A percentile compares a stretch with the other conserved stretches of the same genome.
phyloP scores from a whole-genome alignment of 2,888 invertebrate species.

The Phengaris arion region DNA sequence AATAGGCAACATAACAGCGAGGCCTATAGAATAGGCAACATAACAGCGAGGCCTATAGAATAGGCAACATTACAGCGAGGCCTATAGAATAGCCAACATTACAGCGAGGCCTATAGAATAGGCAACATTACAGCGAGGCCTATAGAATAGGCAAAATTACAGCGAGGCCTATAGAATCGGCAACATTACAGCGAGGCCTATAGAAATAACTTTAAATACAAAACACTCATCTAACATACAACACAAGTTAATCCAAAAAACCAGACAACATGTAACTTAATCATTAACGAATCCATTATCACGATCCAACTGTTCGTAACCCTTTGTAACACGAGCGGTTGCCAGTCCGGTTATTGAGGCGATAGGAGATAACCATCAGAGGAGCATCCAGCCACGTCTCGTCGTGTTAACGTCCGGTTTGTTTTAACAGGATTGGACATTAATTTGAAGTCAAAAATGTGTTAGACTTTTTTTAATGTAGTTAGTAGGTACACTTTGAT shows the following conservation, averaged over 20 bases:
- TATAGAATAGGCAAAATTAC: no score
- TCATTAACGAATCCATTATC: not conserved
- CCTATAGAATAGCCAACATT: no score
- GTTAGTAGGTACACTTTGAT: not conserved
- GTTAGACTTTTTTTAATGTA: not conserved
- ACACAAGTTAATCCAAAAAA: not conserved
- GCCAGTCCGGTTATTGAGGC: constrained; percentile 1
- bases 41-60: no score
- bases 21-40: no score
- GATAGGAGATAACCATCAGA: constrained; percentile 8
- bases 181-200: no score
- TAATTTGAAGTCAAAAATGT: constrained; percentile 17
- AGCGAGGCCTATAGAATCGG: no score
- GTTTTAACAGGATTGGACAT: not conserved
- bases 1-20: no score
- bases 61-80: no score
- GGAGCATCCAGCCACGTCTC: not conserved
- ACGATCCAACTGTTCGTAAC: constrained; percentile 2
- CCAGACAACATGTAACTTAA: not conserved
- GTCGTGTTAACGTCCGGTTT: not conserved
- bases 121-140: no score
- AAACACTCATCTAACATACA: not conserved
- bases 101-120: no score
- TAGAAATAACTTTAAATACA: not conserved
- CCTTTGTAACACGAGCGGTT: constrained; percentile 5